phyloP scores from a whole-genome alignment of 2,888 invertebrate genomes.

The Cloeon dipterum region DNA sequence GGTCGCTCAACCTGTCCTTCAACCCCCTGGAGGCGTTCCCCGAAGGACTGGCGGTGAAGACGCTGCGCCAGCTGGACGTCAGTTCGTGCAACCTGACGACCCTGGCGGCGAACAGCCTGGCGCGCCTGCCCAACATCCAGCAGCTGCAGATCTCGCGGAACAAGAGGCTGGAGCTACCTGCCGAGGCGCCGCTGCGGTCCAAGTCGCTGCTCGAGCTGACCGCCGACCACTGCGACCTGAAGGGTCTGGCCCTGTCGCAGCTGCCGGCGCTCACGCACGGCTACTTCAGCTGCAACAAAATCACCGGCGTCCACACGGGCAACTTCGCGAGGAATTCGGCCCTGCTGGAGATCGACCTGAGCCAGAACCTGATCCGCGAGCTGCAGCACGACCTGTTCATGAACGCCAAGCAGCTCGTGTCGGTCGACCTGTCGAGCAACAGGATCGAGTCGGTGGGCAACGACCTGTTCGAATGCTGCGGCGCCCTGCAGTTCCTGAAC shows the following conservation, averaged over 20 bases:
- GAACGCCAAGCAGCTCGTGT: not conserved
- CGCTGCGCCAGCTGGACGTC: not conserved
- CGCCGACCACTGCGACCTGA: not conserved
- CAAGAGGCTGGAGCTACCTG: not conserved
- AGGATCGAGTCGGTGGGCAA: not conserved
- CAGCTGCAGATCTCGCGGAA: not conserved
- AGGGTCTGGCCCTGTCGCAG: not conserved
- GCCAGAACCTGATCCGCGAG: constrained; percentile 1
- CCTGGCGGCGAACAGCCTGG: not conserved
- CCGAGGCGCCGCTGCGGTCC: not conserved
- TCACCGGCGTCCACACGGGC: not conserved
- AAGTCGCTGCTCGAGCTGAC: not conserved
- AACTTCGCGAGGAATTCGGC: not conserved
- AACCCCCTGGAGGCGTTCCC: not conserved
- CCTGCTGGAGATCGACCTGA: not conserved
- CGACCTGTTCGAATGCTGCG: not conserved
- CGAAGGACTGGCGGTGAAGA: not conserved
- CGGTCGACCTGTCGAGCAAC: not conserved
- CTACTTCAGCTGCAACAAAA: not conserved
- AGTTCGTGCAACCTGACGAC: not conserved
- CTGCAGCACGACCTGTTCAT: not conserved
- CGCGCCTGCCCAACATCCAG: not conserved
- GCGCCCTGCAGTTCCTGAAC: not conserved
- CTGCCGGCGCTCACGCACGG: not conserved
- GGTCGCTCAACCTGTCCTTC: not conserved